Evolutionary conservation across 23 tunicate genomes (phyloP), one percentile per base, ranked within the genome.

Genomic region (Ciona savignyi): DNA sequence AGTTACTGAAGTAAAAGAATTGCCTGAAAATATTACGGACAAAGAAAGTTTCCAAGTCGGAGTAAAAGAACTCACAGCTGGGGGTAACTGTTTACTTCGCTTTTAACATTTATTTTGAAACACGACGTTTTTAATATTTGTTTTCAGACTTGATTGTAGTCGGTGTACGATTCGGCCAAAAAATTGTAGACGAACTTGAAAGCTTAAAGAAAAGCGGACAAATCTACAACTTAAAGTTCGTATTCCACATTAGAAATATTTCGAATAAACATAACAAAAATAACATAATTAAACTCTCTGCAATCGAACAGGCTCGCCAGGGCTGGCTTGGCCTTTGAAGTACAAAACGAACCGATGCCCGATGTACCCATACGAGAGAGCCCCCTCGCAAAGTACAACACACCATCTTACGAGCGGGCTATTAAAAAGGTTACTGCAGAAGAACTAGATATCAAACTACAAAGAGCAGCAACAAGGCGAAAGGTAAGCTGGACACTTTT

Each of bases 271-370:
- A 15, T 49, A 19, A 22, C 31, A 66, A n/a, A n/a, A n/a, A n/a
- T n/a, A n/a, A n/a, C n/a, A n/a, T n/a, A n/a, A n/a, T n/a, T n/a
- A n/a, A n/a, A n/a, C n/a, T n/a, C n/a, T n/a, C n/a, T n/a, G n/a
- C n/a, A n/a, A n/a, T n/a, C n/a, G n/a, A n/a, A n/a, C 51, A 72
- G 77, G 29, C 33, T 72, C 23, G 77, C 64, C 30, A 72, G 49
- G 49, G 35, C 30, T 48, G 77, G 77, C 65, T 51, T 74, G 29
- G 42, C 78, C 0, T 74, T 74, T 30, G 78, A 74, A 31, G 78
- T 74, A 19, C 3, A 28, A 19, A 74, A 48, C 23, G 69, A 74
- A 6, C 21, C 56, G 6, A 32, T 27, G 26, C 35, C 15, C 2
- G 27, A 25, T 29, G 24, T 42, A 6, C 73, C 51, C 1, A 33